phyloP scores from a whole-genome alignment of 2,113 vertebrate species.

The Guaruba guarouba region DNA sequence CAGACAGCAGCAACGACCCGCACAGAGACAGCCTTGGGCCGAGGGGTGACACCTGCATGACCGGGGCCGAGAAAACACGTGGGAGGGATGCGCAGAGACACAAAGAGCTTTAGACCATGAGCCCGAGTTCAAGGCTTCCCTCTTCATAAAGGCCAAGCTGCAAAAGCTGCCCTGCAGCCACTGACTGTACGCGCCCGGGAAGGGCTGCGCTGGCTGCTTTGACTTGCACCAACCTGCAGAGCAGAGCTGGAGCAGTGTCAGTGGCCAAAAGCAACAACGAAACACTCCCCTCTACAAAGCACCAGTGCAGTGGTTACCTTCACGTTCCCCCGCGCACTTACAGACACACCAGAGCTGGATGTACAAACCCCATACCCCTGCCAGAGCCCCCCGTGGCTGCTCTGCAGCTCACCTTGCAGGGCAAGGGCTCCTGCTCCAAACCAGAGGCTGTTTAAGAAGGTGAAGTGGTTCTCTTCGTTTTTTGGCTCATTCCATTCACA shows the following conservation, averaged over 20 bases:
- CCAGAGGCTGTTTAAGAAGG: conserved; percentile 88
- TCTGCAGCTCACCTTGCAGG: conserved; percentile 81
- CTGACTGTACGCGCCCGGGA: not conserved
- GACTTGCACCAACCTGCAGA: rapidly evolving
- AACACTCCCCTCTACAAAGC: not conserved
- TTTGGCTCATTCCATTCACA: conserved; percentile 82
- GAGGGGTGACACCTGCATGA: conserved; percentile 79
- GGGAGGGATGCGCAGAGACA: not conserved
- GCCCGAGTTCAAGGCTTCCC: not conserved
- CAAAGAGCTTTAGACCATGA: not conserved
- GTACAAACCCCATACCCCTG: rapidly evolving
- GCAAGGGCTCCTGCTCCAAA: conserved; percentile 84
- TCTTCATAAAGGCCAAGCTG: not conserved
- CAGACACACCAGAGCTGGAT: not conserved
- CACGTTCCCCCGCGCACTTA: not conserved
- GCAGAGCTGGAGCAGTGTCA: not conserved
- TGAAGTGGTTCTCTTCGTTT: conserved; percentile 78
- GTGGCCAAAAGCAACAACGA: not conserved
- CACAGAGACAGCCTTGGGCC: conserved; percentile 81
- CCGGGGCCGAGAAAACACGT: rapidly evolving
- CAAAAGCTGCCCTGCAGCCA: not conserved
- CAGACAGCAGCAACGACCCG: conserved; percentile 82
- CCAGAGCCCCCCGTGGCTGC: not conserved
- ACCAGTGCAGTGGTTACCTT: rapidly evolving
- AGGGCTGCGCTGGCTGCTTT: rapidly evolving